Evolutionary conservation across 2,888 invertebrate species (phyloP).

Genomic region (Noctua janthe): DNA sequence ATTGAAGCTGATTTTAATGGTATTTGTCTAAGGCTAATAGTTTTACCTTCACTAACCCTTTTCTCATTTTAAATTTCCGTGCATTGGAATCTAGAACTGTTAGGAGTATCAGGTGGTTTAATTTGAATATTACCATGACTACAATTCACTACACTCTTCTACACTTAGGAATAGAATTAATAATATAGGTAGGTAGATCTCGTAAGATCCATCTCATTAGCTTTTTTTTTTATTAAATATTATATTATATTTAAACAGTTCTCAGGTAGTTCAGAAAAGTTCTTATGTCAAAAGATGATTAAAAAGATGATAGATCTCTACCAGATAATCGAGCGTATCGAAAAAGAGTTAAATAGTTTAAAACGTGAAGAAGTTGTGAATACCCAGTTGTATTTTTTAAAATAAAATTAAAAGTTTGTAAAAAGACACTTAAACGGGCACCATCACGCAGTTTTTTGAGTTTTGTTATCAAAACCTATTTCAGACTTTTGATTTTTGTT

Average conservation of each 20-base stretch:
- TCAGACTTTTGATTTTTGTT: not conserved
- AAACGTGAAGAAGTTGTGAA: not conserved
- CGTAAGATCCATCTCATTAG: not conserved
- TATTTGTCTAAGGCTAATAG: not conserved
- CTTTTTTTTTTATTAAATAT: not conserved
- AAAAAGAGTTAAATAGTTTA: not conserved
- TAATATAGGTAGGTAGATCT: not conserved
- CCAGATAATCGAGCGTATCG: not conserved
- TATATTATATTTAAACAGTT: not conserved
- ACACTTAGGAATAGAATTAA: not conserved
- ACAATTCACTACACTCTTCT: not conserved
- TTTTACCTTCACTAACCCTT: not conserved
- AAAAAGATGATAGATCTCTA: not conserved
- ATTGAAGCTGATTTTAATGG: conserved; percentile 23
- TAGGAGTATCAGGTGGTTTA: not conserved
- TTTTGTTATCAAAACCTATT: not conserved
- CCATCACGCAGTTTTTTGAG: not conserved
- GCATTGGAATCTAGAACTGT: not conserved
- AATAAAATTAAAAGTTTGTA: not conserved
- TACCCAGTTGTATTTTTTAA: not conserved
- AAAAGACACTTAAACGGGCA: not conserved
- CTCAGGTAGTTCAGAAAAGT: not conserved
- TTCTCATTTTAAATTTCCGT: not conserved
- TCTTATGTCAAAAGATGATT: not conserved
- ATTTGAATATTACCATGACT: not conserved